Percentiles rank a stretch among this genome's conserved stretches.
Evolutionary conservation across 2,888 invertebrate genomes (phyloP).

Genomic region (Melanotus villosus): DNA sequence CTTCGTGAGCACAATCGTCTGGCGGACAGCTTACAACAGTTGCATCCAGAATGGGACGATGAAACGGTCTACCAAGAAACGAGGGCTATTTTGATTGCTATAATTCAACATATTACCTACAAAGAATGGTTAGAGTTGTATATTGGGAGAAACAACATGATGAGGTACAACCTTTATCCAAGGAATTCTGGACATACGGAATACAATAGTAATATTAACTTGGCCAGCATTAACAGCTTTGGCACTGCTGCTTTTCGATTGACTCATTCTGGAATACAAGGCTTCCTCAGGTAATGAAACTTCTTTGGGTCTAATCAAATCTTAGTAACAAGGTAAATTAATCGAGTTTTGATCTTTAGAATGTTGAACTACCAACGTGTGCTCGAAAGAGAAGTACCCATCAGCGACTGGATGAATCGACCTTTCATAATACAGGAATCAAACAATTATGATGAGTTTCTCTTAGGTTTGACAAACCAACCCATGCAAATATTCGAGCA

Average conservation of each 20-base stretch:
- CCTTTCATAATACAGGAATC: slow-evolving; percentile 48
- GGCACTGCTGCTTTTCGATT: slow-evolving; percentile 42
- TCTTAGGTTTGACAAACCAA: no score
- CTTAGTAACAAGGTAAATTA: no score
- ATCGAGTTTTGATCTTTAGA: no score
- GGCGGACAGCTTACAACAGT: slow-evolving; percentile 70
- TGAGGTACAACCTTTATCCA: slow-evolving; percentile 71
- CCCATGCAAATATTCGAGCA: no score
- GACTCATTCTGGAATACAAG: slow-evolving; percentile 48
- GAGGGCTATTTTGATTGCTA: slow-evolving; percentile 76
- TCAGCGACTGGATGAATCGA: slow-evolving; percentile 35
- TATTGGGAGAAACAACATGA: slow-evolving; percentile 72
- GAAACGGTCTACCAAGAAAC: slow-evolving; percentile 79
- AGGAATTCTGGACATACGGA: slow-evolving; percentile 67
- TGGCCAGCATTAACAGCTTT: slow-evolving; percentile 37
- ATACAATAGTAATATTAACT: slow-evolving; percentile 38
- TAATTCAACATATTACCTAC: slow-evolving; percentile 78
- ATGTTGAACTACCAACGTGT: background rate
- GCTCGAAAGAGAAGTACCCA: background rate
- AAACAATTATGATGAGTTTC: no score
- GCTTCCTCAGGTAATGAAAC: slow-evolving; percentile 31
- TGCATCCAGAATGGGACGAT: slow-evolving; percentile 81
- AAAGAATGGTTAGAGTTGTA: slow-evolving; percentile 82
- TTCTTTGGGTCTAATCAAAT: no score
- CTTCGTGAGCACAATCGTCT: slow-evolving; percentile 83